A percentile compares a stretch with the other conserved stretches of the same genome.
Conservation (phyloP, 2,797 vertebrate genomes). For the Phataginus tetradactyla region DNA sequence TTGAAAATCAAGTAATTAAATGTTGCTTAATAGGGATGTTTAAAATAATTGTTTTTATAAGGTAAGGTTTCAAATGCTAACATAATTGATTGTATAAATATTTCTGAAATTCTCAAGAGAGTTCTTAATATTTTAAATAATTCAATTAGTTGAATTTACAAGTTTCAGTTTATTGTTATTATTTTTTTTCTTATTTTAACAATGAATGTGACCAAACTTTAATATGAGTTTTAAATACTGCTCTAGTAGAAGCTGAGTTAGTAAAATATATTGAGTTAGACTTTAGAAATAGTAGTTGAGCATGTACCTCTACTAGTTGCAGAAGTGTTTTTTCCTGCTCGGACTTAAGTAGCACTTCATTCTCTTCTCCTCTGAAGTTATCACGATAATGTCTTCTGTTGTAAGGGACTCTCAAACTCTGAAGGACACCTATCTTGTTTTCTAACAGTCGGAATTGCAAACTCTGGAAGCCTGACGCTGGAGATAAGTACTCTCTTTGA, state of each 20-base stretch:
- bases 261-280: fast-evolving
- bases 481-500: conserved; percentile 92
- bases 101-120: background rate
- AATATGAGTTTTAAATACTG: background rate
- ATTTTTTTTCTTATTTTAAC: background rate
- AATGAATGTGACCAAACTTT: background rate
- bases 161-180: background rate
- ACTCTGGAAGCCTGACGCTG: conserved; percentile 98
- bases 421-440: conserved; percentile 95
- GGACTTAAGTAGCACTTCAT: conserved; percentile 89
- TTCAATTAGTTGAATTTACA: background rate
- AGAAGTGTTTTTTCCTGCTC: conserved; percentile 93
- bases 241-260: background rate
- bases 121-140: conserved; percentile 8
- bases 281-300: fast-evolving
- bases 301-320: conserved; percentile 93
- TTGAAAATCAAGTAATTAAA: conserved; percentile 31
- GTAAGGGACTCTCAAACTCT: conserved; percentile 95
- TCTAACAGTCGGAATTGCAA: conserved; percentile 98
- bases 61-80: background rate
- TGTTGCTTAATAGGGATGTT: background rate
- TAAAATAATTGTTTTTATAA: conserved; percentile 13
- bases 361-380: conserved; percentile 93
- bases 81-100: background rate
- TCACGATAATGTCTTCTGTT: conserved; percentile 96